A percentile compares a stretch with the other conserved stretches of the same genome.
These are phyloP conservation scores for Lycopodina hypogea DNA, from an alignment of 37 sponge, comb jelly and placozoan genomes.

Conservation along the genomic window DNA sequence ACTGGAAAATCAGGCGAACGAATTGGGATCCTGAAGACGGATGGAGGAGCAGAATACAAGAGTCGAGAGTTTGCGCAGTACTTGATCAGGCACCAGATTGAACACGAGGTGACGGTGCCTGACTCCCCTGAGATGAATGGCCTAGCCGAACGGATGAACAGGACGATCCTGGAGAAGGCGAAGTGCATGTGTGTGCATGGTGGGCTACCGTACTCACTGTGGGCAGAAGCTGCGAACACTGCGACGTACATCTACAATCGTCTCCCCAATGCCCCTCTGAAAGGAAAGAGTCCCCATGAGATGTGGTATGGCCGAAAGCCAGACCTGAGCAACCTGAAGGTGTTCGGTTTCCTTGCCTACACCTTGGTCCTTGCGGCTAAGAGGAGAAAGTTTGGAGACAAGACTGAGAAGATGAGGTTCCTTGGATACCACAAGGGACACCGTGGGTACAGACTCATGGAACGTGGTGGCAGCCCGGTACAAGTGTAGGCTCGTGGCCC, in stretches of 20 bases:
- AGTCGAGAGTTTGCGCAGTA: slow-evolving; percentile 41
- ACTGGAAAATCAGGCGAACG: slow-evolving; percentile 23
- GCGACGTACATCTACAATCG: slow-evolving; percentile 55
- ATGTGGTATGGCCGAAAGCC: slow-evolving; percentile 11
- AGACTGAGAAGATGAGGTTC: not conserved
- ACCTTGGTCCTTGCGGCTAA: slow-evolving; percentile 20
- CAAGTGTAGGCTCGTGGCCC: slow-evolving; percentile 58
- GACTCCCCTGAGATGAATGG: slow-evolving; percentile 1
- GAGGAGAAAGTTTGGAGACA: no score
- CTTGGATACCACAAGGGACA: not conserved
- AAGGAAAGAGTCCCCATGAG: slow-evolving; percentile 57
- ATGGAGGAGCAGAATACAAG: slow-evolving; percentile 65
- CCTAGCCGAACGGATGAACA: not conserved
- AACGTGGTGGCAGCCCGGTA: slow-evolving; percentile 7
- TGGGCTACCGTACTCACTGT: not conserved
- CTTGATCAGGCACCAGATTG: not conserved
- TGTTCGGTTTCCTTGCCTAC: slow-evolving; percentile 51
- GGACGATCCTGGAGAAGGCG: not conserved
- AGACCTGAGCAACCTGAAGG: not conserved
- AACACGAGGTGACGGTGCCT: not conserved
- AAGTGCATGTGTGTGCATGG: slow-evolving; percentile 56
- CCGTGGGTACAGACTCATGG: not conserved
- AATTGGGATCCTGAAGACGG: slow-evolving; percentile 46
- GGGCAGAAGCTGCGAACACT: slow-evolving; percentile 51
- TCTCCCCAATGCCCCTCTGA: slow-evolving; percentile 16